Evolutionary conservation across 1,140 invertebrate genomes (phyloP), one percentile per base, ranked within the genome.

Genomic region (Andricus grossulariae): DNA sequence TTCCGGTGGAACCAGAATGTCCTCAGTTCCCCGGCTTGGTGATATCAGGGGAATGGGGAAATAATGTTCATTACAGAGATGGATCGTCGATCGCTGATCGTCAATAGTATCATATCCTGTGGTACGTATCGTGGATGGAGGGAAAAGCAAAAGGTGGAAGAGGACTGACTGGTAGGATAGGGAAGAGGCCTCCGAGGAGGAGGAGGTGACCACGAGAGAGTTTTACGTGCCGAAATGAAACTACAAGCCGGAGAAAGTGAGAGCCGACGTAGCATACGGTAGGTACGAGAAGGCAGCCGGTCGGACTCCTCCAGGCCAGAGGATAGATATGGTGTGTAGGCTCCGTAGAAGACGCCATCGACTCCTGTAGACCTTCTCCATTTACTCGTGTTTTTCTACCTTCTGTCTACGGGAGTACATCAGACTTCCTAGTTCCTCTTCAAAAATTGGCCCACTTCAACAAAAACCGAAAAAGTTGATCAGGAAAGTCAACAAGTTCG

Each of bases 241-340:
- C 88, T 90, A 89, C 88, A 86, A 84, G 85, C 80, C 81, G 85
- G 90, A 91, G 90, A 91, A 91, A 91, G 90, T 91, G 89, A 91
- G 89, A 89, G 89, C 87, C 84, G 85, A 79, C 84, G 82, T 85
- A 83, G 86, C 84, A 81, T 82, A 88, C 85, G 85, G 84, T 82
- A 83, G 83, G 85, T 81, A 86, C 82, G 82, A 83, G 80, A 76
- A 83, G 73, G 78, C 83, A 87, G 83, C 78, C 81, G 83, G 81
- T 80, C 85, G 81, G 83, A 81, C 82, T 87, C 84, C 82, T 86
- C 77, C 82, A 86, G 85, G 78, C 80, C 82, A 78, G 87, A 84
- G 84, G 85, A 89, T 88, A 88, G 85, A 87, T 83, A 85, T 85
- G 85, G 83, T 87, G 84, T 81, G 82, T 82, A 84, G 79, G 82